Evolutionary conservation across 2,113 vertebrate species (phyloP), one percentile per base, ranked within the genome.

Genomic region (Aythya baeri): DNA sequence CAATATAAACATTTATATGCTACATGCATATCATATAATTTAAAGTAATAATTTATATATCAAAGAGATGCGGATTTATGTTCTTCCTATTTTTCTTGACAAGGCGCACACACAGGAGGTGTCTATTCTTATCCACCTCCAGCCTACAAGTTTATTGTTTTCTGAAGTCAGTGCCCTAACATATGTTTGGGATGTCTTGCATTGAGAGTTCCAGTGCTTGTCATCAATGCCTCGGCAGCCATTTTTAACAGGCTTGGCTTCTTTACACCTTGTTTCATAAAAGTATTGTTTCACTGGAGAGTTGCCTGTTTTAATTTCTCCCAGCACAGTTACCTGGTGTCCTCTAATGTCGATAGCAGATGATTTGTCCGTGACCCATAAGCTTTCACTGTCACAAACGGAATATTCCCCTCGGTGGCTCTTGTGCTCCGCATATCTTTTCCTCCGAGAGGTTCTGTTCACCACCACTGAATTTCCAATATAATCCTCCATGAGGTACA

Each of bases 31-130:
- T 99, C 97, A 98, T 99, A 99, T 99, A 99, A 99, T 98, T 99
- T 99, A 99, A 99, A 99, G 97, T 99, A 99, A 99, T 99, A 99
- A 99, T 98, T 99, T 99, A 99, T 99, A 99, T 98, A 97, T 98
- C 94, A 88, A 97, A 97, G 97, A 96, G 95, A 95, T 41, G 92
- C 81, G 93, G 94, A 96, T 89, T 98, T 97, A 99, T 97, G 99
- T 99, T 98, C 98, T 98, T 84, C 98, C 99, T 57, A 98, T 99
- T 98, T 99, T 99, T 87, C 98, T 98, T 7, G 99, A 99, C 96
- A 99, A 97, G 0, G 99, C 99, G 7, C 99, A 99, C 93, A 99
- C 99, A 2, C 99, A 99, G 62, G 99, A 99, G 4, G 99, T 99
- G 98, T 99, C 98, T 96, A 99, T 99, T 92, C 99, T 98, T 98